Evolutionary conservation across 1,140 invertebrate genomes (phyloP), one percentile per base, ranked within the genome.

Genomic region (Pseudomyrmex concolor): DNA sequence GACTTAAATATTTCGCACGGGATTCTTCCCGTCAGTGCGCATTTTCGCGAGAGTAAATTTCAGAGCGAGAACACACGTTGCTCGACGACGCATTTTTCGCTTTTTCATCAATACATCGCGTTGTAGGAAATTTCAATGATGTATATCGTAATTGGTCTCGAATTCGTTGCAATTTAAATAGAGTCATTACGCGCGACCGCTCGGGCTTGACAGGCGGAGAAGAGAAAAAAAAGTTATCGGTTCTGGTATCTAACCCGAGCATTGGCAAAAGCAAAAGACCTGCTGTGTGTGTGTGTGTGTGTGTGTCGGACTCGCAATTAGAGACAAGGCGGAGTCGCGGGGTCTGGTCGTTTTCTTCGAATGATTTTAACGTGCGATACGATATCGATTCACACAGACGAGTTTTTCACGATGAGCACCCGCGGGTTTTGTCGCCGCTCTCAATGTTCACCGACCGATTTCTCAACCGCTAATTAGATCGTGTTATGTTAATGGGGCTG

Each of bases 381-480:
- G 19, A 15, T 59, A 71, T 59, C 45, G 76, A 80, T 80, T 80
- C 22, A 25, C 73, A 17, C 67, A 80, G 66, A 80, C 66, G 19
- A 80, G 76, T 80, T 80, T 83, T 63, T 82, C 19, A 34, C 34
- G 71, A 74, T 2, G 22, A 34, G 34, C 34, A 34, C 34, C 34
- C 34, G 54, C 17, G 22, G 48, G 48, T 64, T 76, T 83, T 76
- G 59, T 25, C 60, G 59, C 34, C 60, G 80, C 71, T 78, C 64
- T 64, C 80, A 62, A 62, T 48, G 15, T 76, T 80, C 76, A 12
- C 57, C 34, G 17, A 12, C 48, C 48, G 60, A 76, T 83, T 83
- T 83, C 71, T 66, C 80, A 64, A 64, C 62, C 43, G 19, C 25
- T 76, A 78, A 80, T 82, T 82, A 82, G 78, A 82, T 74, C 78